These are phyloP conservation scores for Chrysina gloriosa DNA, from an alignment of 2,888 invertebrate genomes.

Conservation along the genomic window DNA sequence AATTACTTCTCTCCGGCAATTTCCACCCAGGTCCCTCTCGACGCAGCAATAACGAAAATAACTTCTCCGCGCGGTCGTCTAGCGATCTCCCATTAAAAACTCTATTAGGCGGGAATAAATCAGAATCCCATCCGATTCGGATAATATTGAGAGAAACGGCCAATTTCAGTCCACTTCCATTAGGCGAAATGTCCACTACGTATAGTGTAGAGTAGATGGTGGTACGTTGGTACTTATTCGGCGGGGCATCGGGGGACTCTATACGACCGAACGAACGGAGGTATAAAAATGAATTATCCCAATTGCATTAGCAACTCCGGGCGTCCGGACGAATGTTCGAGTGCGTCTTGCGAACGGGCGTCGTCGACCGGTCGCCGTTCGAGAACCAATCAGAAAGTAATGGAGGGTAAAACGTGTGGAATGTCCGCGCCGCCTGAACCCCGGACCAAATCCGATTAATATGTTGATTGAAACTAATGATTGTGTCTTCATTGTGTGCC, in stretches of 20 bases:
- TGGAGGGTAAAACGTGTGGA: slow-evolving; percentile 57
- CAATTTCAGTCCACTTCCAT: slow-evolving; percentile 34
- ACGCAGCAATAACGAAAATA: slow-evolving; percentile 4
- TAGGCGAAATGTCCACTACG: slow-evolving; percentile 28
- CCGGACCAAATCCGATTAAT: slow-evolving; percentile 58
- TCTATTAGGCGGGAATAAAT: slow-evolving; percentile 31
- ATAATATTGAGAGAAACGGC: slow-evolving; percentile 15
- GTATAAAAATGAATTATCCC: slow-evolving; percentile 36
- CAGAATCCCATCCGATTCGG: slow-evolving; percentile 22
- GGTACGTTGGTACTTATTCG: no score
- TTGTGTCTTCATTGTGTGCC: slow-evolving; percentile 60
- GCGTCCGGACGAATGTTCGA: slow-evolving; percentile 13
- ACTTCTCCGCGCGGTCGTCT: background rate
- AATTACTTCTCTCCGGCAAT: no score
- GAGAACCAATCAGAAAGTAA: slow-evolving; percentile 55
- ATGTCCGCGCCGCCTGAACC: slow-evolving; percentile 49
- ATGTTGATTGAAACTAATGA: slow-evolving; percentile 64
- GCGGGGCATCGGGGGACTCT: no score
- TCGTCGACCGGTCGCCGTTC: background rate
- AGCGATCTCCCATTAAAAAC: slow-evolving; percentile 17
- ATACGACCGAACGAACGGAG: background rate
- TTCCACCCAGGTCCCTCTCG: no score
- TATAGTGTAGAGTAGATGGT: background rate
- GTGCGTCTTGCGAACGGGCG: background rate
- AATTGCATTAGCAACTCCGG: slow-evolving; percentile 26